These are phyloP conservation scores for Patella ulyssiponensis DNA, from an alignment of 2,888 invertebrate genomes.

Conservation along the genomic window DNA sequence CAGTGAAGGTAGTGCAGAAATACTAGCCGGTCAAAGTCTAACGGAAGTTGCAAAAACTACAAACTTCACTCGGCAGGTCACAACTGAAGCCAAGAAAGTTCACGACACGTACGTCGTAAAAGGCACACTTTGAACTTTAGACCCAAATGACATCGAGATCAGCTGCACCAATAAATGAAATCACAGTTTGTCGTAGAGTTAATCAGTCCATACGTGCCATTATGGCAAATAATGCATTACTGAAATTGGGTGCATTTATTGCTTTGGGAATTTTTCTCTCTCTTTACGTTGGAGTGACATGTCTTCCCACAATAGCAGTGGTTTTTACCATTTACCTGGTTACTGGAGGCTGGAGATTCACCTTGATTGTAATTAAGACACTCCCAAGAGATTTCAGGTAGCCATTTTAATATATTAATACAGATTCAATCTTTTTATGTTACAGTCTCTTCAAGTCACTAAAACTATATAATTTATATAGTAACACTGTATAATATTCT, in stretches of 20 bases:
- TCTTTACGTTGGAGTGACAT: slow-evolving; percentile 44
- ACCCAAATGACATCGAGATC: neutral
- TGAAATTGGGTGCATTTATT: slow-evolving; percentile 47
- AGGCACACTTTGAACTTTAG: neutral
- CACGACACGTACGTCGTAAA: neutral
- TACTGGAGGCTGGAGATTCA: slow-evolving; percentile 66
- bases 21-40: too few relatives aligned
- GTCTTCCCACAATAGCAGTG: slow-evolving; percentile 38
- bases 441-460: too few relatives aligned
- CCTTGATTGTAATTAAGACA: slow-evolving; percentile 57
- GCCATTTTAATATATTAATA: too few relatives aligned
- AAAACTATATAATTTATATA: too few relatives aligned
- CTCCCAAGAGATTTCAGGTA: slow-evolving; percentile 61
- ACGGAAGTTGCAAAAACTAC: too few relatives aligned
- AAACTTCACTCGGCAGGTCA: too few relatives aligned
- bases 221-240: slow-evolving; percentile 14
- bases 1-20: too few relatives aligned
- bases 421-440: too few relatives aligned
- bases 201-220: neutral
- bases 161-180: neutral
- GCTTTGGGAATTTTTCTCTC: slow-evolving; percentile 48
- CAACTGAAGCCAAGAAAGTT: too few relatives aligned
- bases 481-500: too few relatives aligned
- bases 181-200: neutral
- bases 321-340: slow-evolving; percentile 54